Evolutionary conservation across 2,888 invertebrate genomes (phyloP).

Genomic region (Chrysolina haemoptera): DNA sequence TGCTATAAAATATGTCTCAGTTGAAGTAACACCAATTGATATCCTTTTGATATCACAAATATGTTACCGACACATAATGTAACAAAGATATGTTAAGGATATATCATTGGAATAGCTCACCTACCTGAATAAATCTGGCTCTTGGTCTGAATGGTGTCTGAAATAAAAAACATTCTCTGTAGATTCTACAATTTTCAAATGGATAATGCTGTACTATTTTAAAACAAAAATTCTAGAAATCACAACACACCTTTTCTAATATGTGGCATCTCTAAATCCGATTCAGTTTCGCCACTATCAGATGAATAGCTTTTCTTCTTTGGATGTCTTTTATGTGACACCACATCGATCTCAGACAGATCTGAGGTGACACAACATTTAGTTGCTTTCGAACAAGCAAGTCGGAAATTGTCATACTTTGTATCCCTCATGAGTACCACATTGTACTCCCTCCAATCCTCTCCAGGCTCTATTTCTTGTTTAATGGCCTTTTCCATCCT

Average conservation of each 20-base stretch:
- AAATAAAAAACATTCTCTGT: too few species aligned
- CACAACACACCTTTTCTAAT: too few species aligned
- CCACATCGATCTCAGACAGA: not conserved
- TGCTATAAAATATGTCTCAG: not conserved
- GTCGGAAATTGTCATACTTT: conserved; percentile 1
- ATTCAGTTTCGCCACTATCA: too few species aligned
- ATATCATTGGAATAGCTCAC: too few species aligned
- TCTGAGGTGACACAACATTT: not conserved
- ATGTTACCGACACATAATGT: not conserved
- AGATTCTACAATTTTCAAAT: too few species aligned
- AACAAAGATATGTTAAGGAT: too few species aligned
- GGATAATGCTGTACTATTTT: too few species aligned
- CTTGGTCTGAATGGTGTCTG: too few species aligned
- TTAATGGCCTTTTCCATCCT: not conserved
- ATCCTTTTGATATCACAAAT: conserved; percentile 2
- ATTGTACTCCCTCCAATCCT: not conserved
- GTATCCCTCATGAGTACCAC: not conserved
- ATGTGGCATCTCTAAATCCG: too few species aligned
- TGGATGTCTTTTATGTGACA: conserved; percentile 1
- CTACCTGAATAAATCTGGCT: too few species aligned
- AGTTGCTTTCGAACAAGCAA: not conserved
- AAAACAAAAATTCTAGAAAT: too few species aligned
- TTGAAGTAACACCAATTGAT: conserved; percentile 2
- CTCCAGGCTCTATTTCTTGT: conserved; percentile 6
- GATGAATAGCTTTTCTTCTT: not conserved